Evolutionary conservation across 2,113 vertebrate genomes (phyloP).

Genomic region (Jaculus jaculus): DNA sequence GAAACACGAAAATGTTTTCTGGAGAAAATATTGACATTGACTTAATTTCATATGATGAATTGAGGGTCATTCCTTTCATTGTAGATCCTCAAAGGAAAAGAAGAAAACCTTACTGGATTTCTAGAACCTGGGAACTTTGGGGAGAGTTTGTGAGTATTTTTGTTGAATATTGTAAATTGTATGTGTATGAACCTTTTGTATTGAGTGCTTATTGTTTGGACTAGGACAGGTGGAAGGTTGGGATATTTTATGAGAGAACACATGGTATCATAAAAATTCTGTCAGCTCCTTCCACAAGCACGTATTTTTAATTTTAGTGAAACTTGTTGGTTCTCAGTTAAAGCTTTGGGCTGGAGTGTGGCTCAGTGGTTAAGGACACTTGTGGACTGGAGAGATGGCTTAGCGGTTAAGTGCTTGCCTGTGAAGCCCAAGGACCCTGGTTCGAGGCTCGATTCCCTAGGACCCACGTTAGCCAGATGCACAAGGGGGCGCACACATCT

Average conservation of each 20-base stretch:
- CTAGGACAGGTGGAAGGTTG: slow-evolving; percentile 10
- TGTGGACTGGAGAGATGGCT: too few relatives aligned
- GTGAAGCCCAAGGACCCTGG: too few relatives aligned
- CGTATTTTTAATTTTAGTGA: neutral
- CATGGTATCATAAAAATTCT: neutral
- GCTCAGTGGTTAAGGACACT: too few relatives aligned
- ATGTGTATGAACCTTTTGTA: neutral
- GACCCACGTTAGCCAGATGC: too few relatives aligned
- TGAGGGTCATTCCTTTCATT: slow-evolving; percentile 59
- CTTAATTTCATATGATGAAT: slow-evolving; percentile 1
- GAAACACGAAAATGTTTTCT: slow-evolving; percentile 25
- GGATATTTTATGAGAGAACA: slow-evolving; percentile 22
- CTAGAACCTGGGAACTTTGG: slow-evolving; percentile 94
- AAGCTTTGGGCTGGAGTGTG: too few relatives aligned
- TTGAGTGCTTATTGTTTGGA: neutral
- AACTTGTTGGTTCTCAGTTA: neutral
- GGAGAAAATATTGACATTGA: neutral
- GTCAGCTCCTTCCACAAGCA: neutral
- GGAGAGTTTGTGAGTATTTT: slow-evolving; percentile 92
- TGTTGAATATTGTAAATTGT: neutral
- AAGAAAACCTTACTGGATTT: slow-evolving; percentile 93
- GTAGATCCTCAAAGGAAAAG: slow-evolving; percentile 94
- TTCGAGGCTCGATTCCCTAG: too few relatives aligned
- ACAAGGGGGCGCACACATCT: too few relatives aligned
- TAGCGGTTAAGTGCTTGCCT: too few relatives aligned